phyloP scores from a whole-genome alignment of 2,797 vertebrate species.

The Furcifer pardalis region DNA sequence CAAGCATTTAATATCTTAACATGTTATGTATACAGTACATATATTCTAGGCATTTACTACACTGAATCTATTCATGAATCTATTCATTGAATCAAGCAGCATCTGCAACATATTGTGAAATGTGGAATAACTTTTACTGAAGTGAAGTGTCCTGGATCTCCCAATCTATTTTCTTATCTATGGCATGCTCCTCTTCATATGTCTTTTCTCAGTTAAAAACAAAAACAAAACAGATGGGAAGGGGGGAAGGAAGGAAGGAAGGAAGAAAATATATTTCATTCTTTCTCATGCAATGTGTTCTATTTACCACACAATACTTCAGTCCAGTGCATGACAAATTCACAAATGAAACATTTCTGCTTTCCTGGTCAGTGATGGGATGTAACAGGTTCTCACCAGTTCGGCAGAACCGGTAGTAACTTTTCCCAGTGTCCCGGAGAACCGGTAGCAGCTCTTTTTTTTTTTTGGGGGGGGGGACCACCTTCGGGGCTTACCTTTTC shows the following conservation, averaged over 20 bases:
- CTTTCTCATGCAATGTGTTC: slow-evolving; percentile 52
- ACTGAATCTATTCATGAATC: background rate
- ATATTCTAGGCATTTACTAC: background rate
- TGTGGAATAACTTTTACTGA: slow-evolving; percentile 61
- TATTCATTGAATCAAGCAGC: background rate
- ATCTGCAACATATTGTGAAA: slow-evolving; percentile 52
- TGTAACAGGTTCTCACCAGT: no score
- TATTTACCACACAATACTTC: slow-evolving; percentile 49
- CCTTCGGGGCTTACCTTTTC: no score
- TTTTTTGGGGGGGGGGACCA: no score
- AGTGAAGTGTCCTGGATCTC: slow-evolving; percentile 55
- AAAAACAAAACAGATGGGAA: background rate
- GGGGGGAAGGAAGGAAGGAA: background rate
- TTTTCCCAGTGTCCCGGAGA: no score
- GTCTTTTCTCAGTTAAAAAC: slow-evolving; percentile 51
- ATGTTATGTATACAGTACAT: slow-evolving; percentile 17
- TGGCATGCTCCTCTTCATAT: slow-evolving; percentile 58
- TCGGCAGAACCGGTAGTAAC: no score
- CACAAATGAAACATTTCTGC: slow-evolving; percentile 35
- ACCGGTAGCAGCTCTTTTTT: no score
- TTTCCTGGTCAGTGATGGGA: no score
- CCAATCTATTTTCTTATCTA: slow-evolving; percentile 65
- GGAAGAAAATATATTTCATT: slow-evolving; percentile 38
- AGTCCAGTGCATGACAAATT: background rate
- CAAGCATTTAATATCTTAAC: slow-evolving; percentile 5